These are phyloP conservation scores for Rhizomys pruinosus DNA, from an alignment of 2,113 vertebrate genomes.

Conservation along the genomic window DNA sequence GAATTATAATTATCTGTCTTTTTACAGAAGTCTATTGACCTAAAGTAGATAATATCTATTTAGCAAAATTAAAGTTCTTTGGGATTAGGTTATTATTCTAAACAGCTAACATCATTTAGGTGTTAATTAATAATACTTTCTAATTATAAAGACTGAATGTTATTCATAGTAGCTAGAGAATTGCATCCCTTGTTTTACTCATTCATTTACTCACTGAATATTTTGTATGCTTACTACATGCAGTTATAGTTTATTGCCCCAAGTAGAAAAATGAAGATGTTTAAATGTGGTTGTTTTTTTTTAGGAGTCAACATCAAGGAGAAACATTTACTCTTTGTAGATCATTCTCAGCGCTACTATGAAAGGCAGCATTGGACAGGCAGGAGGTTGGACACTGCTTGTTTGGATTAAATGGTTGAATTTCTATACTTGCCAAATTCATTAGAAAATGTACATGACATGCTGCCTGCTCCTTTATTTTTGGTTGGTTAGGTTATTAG, in stretches of 20 bases:
- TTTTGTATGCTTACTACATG: not conserved
- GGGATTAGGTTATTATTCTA: not conserved
- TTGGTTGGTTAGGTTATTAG: not conserved
- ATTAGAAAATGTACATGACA: not conserved
- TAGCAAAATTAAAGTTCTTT: conserved; percentile 29
- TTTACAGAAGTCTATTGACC: not conserved
- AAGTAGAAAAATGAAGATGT: not conserved
- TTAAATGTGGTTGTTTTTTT: conserved; percentile 6
- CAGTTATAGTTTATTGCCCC: not conserved
- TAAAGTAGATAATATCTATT: not conserved
- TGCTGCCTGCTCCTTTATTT: not conserved
- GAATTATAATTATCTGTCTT: not conserved
- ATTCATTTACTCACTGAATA: conserved; percentile 8
- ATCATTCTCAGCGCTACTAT: not conserved
- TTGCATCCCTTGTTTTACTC: not conserved
- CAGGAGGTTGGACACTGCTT: not conserved
- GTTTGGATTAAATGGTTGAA: not conserved
- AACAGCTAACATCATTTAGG: conserved; percentile 1
- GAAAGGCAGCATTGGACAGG: not conserved
- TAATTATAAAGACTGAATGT: not conserved
- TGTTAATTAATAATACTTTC: conserved; percentile 30
- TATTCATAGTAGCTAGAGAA: not conserved
- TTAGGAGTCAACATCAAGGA: not conserved
- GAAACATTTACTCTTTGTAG: not conserved
- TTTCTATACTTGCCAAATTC: not conserved